Evolutionary conservation across 2,888 invertebrate genomes (phyloP).

Genomic region (Drosophila prostipennis): DNA sequence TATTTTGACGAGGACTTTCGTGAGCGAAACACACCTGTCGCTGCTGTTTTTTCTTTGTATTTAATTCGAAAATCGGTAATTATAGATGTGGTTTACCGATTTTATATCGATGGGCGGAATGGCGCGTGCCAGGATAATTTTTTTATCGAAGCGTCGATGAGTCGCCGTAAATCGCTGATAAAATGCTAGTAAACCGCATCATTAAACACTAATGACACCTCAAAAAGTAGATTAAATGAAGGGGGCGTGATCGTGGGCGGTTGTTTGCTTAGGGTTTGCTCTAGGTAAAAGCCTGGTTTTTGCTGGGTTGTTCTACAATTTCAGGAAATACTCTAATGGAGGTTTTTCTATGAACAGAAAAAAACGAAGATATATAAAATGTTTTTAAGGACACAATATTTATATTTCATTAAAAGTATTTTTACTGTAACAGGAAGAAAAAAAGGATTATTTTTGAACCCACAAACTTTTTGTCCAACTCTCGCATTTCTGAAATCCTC

Average conservation of each 20-base stretch:
- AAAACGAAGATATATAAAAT: neutral
- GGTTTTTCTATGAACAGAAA: neutral
- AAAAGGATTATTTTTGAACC: too few relatives aligned
- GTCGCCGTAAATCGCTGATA: constrained; percentile 51
- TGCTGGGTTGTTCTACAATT: too few relatives aligned
- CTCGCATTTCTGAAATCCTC: constrained; percentile 3
- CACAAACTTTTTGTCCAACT: constrained; percentile 3
- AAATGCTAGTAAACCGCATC: constrained; percentile 57
- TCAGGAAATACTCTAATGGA: neutral
- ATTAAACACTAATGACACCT: constrained; percentile 51
- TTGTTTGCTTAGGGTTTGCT: constrained; percentile 13
- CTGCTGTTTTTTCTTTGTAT: constrained; percentile 33
- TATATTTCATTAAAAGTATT: too few relatives aligned
- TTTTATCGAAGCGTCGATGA: constrained; percentile 25
- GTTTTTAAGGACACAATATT: too few relatives aligned
- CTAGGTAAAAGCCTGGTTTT: constrained; percentile 10
- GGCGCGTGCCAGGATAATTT: constrained; percentile 11
- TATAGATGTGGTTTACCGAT: constrained; percentile 26
- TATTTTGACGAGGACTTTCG: constrained; percentile 38
- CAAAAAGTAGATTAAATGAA: constrained; percentile 6
- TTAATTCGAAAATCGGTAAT: constrained; percentile 18
- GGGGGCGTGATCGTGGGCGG: neutral
- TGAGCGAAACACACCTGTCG: constrained; percentile 39
- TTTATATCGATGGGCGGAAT: constrained; percentile 13
- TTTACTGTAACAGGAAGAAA: too few relatives aligned